These are phyloP conservation scores for Furnarius figulus DNA, from an alignment of 2,113 vertebrate species.

Conservation along the genomic window DNA sequence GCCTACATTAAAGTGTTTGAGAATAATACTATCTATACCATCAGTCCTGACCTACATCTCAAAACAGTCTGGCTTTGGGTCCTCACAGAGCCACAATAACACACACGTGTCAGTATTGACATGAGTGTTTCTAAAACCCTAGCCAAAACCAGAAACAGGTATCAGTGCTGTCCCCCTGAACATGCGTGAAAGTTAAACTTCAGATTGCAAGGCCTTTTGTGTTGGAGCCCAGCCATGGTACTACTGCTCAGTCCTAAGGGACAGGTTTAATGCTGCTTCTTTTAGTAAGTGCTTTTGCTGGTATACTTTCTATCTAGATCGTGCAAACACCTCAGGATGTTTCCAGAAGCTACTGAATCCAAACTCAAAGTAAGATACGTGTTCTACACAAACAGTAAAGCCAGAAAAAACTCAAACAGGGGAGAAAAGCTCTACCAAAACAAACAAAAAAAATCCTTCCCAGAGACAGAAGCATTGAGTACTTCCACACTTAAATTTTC, in stretches of 20 bases:
- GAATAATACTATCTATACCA: background rate
- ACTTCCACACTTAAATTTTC: background rate
- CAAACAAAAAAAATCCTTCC: background rate
- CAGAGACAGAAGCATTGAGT: background rate
- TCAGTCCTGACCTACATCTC: background rate
- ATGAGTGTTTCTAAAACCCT: background rate
- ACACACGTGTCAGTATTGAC: rapidly evolving
- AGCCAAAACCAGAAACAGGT: background rate
- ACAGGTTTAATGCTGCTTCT: background rate
- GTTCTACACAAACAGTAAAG: background rate
- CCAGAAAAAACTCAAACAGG: rapidly evolving
- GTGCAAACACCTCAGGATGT: background rate
- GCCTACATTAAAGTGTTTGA: background rate
- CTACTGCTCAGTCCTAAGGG: background rate
- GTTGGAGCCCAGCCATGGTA: background rate
- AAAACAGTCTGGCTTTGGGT: background rate
- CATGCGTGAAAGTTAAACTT: background rate
- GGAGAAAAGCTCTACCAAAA: background rate
- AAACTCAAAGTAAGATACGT: background rate
- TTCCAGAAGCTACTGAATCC: background rate
- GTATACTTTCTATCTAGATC: background rate
- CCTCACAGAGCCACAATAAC: background rate
- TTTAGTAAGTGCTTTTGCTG: background rate
- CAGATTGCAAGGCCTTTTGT: background rate
- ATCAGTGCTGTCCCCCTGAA: too few species aligned